Conservation (phyloP, 2,797 vertebrate genomes). For the Gymnoscopelus braueri region DNA sequence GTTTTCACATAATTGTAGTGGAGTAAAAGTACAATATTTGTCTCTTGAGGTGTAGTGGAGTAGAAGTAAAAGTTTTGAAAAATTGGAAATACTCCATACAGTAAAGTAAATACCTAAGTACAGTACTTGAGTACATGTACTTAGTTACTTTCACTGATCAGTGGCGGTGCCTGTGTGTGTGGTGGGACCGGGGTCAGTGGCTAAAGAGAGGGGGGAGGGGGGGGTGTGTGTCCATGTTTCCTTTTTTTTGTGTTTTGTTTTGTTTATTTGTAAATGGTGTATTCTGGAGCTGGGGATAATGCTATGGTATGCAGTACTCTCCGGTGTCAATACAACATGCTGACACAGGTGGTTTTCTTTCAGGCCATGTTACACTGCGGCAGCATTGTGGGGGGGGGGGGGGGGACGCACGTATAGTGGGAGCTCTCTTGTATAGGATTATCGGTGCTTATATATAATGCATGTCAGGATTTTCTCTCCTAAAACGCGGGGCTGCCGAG, state of each 20-base stretch:
- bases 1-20: too few species aligned
- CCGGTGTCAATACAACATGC: slow-evolving; percentile 79
- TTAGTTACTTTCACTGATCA: neutral
- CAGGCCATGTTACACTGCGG: slow-evolving; percentile 49
- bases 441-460: slow-evolving; percentile 25
- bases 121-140: too few species aligned
- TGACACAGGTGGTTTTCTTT: slow-evolving; percentile 81
- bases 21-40: too few species aligned
- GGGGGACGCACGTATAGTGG: slow-evolving; percentile 53
- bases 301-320: slow-evolving; percentile 79
- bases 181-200: neutral
- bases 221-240: slow-evolving; percentile 44
- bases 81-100: too few species aligned
- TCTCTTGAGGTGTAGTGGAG: too few species aligned
- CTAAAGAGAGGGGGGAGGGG: too few species aligned
- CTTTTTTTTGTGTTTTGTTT: slow-evolving; percentile 56
- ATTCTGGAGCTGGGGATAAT: slow-evolving; percentile 77
- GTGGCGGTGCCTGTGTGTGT: slow-evolving; percentile 1
- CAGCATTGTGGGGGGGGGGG: slow-evolving; percentile 15
- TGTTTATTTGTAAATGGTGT: slow-evolving; percentile 75
- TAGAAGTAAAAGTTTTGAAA: too few species aligned
- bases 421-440: slow-evolving; percentile 9
- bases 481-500: neutral
- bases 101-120: too few species aligned
- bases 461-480: neutral